phyloP scores from a whole-genome alignment of 2,888 invertebrate species.

The Agrotis exclamationis region DNA sequence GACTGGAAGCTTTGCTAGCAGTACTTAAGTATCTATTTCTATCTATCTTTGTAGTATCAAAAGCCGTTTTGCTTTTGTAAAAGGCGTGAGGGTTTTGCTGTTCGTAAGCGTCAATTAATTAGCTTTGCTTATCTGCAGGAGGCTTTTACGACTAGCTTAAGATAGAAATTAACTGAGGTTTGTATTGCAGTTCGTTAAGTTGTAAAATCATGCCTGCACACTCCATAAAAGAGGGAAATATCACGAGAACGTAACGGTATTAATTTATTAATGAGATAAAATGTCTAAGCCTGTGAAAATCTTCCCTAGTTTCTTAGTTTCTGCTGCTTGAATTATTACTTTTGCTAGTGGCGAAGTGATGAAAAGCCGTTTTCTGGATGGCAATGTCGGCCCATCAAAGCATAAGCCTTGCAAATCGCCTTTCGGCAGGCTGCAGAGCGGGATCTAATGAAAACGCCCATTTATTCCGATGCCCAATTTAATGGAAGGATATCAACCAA shows the following conservation, averaged over 20 bases:
- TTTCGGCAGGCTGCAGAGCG: slow-evolving; percentile 39
- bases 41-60: not conserved
- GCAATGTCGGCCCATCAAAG: slow-evolving; percentile 29
- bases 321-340: not conserved
- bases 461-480: slow-evolving; percentile 68
- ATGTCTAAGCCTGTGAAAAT: too few species aligned
- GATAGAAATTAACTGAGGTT: not conserved
- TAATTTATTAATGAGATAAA: too few species aligned
- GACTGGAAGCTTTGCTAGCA: not conserved
- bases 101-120: slow-evolving; percentile 17
- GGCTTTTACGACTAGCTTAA: not conserved
- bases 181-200: not conserved
- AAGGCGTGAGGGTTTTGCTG: not conserved
- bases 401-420: slow-evolving; percentile 55
- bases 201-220: not conserved
- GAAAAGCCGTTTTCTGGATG: slow-evolving; percentile 34
- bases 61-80: not conserved
- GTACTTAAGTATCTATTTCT: not conserved
- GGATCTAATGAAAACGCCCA: slow-evolving; percentile 70
- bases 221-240: not conserved
- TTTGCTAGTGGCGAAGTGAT: slow-evolving; percentile 17
- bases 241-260: not conserved
- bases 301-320: too few species aligned
- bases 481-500: slow-evolving; percentile 70
- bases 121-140: slow-evolving; percentile 10